Evolutionary conservation across 2,888 invertebrate genomes (phyloP).

Genomic region (Hypolimnas misippus): DNA sequence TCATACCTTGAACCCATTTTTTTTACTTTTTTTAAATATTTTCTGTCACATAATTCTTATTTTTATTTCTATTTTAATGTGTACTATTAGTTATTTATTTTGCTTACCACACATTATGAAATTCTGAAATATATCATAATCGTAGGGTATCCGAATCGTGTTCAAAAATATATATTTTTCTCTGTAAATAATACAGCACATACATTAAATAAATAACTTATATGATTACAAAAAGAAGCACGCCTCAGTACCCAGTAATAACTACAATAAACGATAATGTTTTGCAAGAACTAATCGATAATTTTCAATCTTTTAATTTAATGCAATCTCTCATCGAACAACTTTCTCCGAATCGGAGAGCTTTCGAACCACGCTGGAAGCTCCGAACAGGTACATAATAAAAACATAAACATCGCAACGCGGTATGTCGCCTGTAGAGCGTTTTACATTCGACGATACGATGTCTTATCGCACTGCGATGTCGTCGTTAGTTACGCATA

Average conservation of each 20-base stretch:
- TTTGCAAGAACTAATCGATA: background rate
- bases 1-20: too few species aligned
- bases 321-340: conserved; percentile 4
- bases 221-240: background rate
- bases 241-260: too few species aligned
- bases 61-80: too few species aligned
- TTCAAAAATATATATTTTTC: background rate
- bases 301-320: conserved; percentile 3
- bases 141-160: too few species aligned
- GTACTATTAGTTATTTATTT: too few species aligned
- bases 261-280: background rate
- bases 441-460: background rate
- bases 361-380: conserved; percentile 2
- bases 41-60: too few species aligned
- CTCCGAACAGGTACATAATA: conserved; percentile 8
- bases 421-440: background rate
- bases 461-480: background rate
- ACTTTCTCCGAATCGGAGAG: conserved; percentile 10
- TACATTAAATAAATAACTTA: background rate
- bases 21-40: too few species aligned
- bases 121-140: too few species aligned
- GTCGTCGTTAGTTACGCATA: too few species aligned
- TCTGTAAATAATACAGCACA: too few species aligned
- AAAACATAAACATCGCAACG: conserved; percentile 6
- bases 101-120: too few species aligned